phyloP scores from a whole-genome alignment of 2,888 invertebrate species.

The Nomada flava region DNA sequence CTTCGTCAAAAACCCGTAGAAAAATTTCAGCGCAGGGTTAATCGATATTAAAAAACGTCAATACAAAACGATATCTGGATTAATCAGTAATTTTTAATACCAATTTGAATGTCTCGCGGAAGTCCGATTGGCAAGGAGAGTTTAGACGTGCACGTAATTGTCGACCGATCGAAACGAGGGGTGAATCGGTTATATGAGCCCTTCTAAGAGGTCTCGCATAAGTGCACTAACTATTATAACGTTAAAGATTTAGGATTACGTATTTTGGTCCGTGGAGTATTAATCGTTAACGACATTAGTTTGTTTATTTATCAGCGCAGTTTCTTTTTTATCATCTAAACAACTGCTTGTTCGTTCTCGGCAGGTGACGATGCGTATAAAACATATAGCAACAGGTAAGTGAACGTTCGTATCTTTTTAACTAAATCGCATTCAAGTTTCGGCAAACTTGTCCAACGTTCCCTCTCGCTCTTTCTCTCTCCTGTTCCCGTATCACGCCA shows the following conservation, averaged over 20 bases:
- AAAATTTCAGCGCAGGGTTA: too few relatives aligned
- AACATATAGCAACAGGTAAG: constrained; percentile 58
- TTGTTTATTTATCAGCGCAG: constrained; percentile 68
- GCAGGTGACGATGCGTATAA: constrained; percentile 65
- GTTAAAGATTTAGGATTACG: constrained; percentile 76
- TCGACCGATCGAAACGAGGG: constrained; percentile 25
- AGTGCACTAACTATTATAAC: constrained; percentile 76
- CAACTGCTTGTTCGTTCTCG: constrained; percentile 59
- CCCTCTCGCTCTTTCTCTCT: neutral
- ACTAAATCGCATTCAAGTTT: constrained; percentile 13
- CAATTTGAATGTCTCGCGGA: too few relatives aligned
- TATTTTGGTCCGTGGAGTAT: constrained; percentile 81
- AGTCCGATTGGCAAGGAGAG: too few relatives aligned
- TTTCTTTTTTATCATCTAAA: constrained; percentile 64
- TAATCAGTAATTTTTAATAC: too few relatives aligned
- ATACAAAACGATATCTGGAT: too few relatives aligned
- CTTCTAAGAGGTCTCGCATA: constrained; percentile 42
- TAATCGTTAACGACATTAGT: constrained; percentile 75
- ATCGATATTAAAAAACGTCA: too few relatives aligned
- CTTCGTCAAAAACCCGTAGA: too few relatives aligned
- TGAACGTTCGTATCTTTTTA: constrained; percentile 17
- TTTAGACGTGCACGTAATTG: too few relatives aligned
- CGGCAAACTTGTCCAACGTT: neutral
- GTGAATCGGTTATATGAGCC: constrained; percentile 22
- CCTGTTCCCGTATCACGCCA: too few relatives aligned